These are phyloP conservation scores for Habrosyne pyritoides DNA, from an alignment of 2,888 invertebrate genomes.

Conservation along the genomic window DNA sequence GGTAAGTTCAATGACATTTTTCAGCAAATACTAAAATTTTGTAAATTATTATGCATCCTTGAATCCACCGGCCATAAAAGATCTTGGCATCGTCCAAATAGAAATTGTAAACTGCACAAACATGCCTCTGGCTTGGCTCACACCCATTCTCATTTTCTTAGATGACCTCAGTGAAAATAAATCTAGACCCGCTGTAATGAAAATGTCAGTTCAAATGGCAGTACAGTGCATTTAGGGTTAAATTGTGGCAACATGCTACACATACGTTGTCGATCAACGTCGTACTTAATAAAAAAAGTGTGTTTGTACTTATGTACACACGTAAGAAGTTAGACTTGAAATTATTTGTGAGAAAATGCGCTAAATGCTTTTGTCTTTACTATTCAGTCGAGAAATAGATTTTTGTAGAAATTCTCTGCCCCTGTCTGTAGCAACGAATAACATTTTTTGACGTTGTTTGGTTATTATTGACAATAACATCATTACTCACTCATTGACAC, in stretches of 20 bases:
- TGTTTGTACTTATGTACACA: too few species aligned
- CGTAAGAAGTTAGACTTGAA: too few species aligned
- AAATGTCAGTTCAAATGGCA: constrained; percentile 50
- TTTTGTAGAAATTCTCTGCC: too few species aligned
- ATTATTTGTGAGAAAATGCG: too few species aligned
- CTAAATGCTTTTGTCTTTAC: too few species aligned
- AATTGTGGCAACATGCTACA: constrained; percentile 26
- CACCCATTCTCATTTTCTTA: constrained; percentile 62
- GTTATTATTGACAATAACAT: too few species aligned
- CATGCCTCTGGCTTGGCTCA: constrained; percentile 44
- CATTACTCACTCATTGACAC: too few species aligned
- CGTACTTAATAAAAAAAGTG: background rate
- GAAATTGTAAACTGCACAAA: constrained; percentile 53
- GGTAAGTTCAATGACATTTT: too few species aligned
- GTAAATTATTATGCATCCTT: constrained; percentile 33
- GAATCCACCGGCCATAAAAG: constrained; percentile 32
- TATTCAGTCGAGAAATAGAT: too few species aligned
- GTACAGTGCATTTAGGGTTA: constrained; percentile 35
- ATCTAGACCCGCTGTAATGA: constrained; percentile 58
- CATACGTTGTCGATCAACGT: constrained; percentile 17
- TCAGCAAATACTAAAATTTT: too few species aligned
- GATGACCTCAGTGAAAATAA: constrained; percentile 64
- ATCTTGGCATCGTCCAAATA: constrained; percentile 40
- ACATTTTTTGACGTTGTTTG: too few species aligned
- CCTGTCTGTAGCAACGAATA: too few species aligned